phyloP scores from a whole-genome alignment of 2,888 invertebrate genomes.

The Mallateleia sp. region DNA sequence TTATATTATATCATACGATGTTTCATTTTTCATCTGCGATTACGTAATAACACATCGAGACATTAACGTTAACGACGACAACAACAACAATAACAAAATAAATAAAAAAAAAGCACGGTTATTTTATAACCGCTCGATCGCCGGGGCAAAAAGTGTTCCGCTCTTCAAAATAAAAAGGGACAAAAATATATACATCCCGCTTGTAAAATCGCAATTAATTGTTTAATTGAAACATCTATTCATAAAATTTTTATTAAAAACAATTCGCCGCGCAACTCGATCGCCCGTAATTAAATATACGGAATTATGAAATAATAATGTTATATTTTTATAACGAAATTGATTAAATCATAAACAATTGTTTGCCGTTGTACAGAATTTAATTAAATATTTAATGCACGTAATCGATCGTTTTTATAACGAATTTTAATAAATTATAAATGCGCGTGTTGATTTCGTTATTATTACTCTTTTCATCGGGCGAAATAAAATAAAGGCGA shows the following conservation, averaged over 20 bases:
- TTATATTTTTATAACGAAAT: constrained; percentile 45
- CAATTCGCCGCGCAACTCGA: constrained; percentile 52
- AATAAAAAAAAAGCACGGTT: too few relatives aligned
- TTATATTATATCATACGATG: constrained; percentile 40
- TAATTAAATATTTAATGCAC: constrained; percentile 40
- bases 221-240: constrained; percentile 68
- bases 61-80: constrained; percentile 36
- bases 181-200: neutral
- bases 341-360: constrained; percentile 39
- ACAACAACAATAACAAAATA: too few relatives aligned
- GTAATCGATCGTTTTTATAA: constrained; percentile 21
- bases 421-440: constrained; percentile 24
- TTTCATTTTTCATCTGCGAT: constrained; percentile 35
- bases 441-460: neutral
- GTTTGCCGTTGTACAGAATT: constrained; percentile 35
- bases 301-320: constrained; percentile 53
- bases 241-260: constrained; percentile 60
- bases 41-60: constrained; percentile 37
- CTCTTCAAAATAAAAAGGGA: neutral
- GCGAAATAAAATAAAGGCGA: neutral
- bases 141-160: neutral
- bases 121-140: constrained; percentile 18
- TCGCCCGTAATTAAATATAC: constrained; percentile 47
- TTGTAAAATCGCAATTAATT: constrained; percentile 56
- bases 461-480: neutral